Conservation (phyloP, 23 tunicate species). For the Trididemnum nubilum region DNA sequence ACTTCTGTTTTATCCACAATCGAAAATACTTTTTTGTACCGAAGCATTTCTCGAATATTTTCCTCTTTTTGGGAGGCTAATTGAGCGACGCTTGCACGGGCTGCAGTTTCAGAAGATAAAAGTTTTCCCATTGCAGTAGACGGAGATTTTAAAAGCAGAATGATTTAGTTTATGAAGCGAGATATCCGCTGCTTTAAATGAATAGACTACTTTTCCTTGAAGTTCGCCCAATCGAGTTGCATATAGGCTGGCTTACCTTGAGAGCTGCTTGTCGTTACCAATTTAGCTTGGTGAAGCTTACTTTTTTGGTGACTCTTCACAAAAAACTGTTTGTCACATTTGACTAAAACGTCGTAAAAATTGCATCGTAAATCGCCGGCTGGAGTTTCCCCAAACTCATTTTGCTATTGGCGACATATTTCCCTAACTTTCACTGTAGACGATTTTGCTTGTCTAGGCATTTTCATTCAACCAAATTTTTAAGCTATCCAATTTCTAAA, state of each 20-base stretch:
- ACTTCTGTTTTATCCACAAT: too few species aligned
- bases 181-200: constrained; percentile 24
- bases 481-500: too few species aligned
- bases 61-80: constrained; percentile 23
- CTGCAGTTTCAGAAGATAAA: constrained; percentile 44
- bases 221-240: constrained; percentile 8
- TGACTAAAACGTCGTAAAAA: constrained; percentile 23
- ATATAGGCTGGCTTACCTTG: constrained; percentile 21
- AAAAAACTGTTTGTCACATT: constrained; percentile 16
- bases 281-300: constrained; percentile 15
- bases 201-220: constrained; percentile 7
- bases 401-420: constrained; percentile 3
- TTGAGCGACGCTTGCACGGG: constrained; percentile 31
- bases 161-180: constrained; percentile 27
- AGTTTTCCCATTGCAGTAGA: constrained; percentile 30
- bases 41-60: too few species aligned
- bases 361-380: constrained; percentile 10
- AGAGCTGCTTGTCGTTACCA: constrained; percentile 19
- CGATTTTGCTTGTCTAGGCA: too few species aligned
- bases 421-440: too few species aligned
- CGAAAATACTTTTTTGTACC: too few species aligned
- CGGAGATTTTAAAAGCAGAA: constrained; percentile 19
- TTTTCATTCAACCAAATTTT: too few species aligned
- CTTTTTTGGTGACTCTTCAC: constrained; percentile 29
- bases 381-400: constrained; percentile 19